phyloP scores from a whole-genome alignment of 2,888 invertebrate genomes.

The Heliconius sara region DNA sequence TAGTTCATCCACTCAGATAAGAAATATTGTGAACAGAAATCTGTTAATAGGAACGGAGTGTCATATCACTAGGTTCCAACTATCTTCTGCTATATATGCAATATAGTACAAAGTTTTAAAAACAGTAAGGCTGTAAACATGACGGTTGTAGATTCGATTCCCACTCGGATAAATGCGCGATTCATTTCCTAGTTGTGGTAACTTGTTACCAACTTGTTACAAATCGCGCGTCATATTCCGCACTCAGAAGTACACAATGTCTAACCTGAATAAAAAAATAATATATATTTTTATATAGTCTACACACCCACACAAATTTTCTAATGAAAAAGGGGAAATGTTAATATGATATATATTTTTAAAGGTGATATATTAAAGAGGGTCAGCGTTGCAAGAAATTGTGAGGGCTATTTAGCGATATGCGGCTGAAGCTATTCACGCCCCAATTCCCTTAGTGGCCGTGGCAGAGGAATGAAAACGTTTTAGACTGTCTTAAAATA shows the following conservation, averaged over 20 bases:
- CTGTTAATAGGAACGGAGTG: too few species aligned
- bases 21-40: too few species aligned
- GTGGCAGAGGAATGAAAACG: constrained; percentile 18
- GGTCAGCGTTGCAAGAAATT: constrained; percentile 41
- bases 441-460: constrained; percentile 41
- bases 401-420: constrained; percentile 41
- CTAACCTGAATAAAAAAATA: too few species aligned
- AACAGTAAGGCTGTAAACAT: neutral
- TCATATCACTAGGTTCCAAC: too few species aligned
- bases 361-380: constrained; percentile 36
- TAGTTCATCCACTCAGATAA: too few species aligned
- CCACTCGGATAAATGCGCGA: neutral
- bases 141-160: neutral
- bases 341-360: constrained; percentile 33
- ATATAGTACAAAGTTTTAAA: too few species aligned
- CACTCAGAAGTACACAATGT: neutral
- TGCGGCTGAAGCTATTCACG: constrained; percentile 40
- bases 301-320: neutral
- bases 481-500: constrained; percentile 23
- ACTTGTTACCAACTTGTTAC: too few species aligned
- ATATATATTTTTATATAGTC: neutral
- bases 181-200: neutral
- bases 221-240: neutral
- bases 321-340: neutral
- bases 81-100: too few species aligned